Evolutionary conservation across 2,888 invertebrate genomes (phyloP).

Genomic region (Epsilonema sp.): DNA sequence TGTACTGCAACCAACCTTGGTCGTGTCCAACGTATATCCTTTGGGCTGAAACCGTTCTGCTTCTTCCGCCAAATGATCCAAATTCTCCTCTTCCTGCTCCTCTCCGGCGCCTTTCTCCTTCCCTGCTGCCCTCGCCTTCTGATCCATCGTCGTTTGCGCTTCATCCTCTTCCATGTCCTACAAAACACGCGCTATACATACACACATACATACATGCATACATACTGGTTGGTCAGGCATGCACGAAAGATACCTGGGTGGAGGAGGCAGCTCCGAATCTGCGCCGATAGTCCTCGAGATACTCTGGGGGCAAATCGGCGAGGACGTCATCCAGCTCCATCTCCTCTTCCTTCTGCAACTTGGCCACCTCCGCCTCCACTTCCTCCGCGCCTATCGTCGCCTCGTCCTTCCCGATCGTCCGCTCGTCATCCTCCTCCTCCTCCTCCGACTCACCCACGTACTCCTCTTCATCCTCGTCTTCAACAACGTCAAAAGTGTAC

Average conservation of each 20-base stretch:
- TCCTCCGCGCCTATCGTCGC: conserved; percentile 44
- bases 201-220: too few species aligned
- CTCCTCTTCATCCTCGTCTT: conserved; percentile 6
- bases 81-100: conserved; percentile 18
- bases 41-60: conserved; percentile 93
- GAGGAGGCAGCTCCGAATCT: too few species aligned
- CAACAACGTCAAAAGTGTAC: too few species aligned
- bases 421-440: conserved; percentile 1
- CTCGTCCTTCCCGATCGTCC: conserved; percentile 53
- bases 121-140: too few species aligned
- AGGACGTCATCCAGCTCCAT: conserved; percentile 69
- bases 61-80: conserved; percentile 56
- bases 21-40: conserved; percentile 83
- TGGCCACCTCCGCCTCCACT: conserved; percentile 54
- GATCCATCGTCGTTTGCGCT: too few species aligned
- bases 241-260: too few species aligned
- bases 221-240: too few species aligned
- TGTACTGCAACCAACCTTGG: conserved; percentile 55
- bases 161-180: too few species aligned
- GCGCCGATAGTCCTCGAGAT: conserved; percentile 42
- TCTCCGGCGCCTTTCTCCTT: conserved; percentile 13
- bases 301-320: conserved; percentile 55
- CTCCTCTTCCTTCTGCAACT: conserved; percentile 66
- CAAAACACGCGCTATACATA: too few species aligned
- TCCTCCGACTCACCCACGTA: conserved; percentile 9